Conservation (phyloP, 2,888 invertebrate species). For the Didymodactylos carnosus region DNA sequence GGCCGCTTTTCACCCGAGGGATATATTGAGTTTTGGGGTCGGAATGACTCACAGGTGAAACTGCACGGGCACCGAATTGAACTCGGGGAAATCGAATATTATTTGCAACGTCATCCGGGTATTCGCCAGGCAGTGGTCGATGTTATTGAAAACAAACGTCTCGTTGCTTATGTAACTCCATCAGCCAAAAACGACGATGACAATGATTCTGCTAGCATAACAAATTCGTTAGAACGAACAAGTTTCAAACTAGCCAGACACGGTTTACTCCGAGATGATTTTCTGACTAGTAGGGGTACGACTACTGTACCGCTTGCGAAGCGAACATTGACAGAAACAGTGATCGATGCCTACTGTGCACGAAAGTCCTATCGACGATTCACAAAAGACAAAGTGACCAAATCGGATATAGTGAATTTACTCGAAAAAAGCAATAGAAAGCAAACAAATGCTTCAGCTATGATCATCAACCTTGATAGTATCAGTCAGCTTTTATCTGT, state of each 20-base stretch:
- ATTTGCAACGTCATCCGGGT: not conserved
- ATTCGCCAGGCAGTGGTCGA: not conserved
- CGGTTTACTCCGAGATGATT: not conserved
- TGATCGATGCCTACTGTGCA: not conserved
- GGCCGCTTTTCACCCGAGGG: not conserved
- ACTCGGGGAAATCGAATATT: not conserved
- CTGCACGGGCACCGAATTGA: not conserved
- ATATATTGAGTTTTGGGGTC: not conserved
- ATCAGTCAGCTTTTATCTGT: not conserved
- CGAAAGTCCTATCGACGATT: not conserved
- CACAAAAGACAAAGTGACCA: not conserved
- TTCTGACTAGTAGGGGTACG: no score
- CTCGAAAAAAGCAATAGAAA: not conserved
- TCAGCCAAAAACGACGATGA: not conserved
- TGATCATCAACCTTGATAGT: not conserved
- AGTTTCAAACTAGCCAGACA: not conserved
- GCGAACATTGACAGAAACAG: not conserved
- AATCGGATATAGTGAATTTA: not conserved
- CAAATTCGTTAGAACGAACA: not conserved
- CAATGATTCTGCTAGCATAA: not conserved
- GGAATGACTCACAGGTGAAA: constrained; percentile 1
- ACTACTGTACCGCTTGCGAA: not conserved
- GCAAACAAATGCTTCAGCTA: not conserved
- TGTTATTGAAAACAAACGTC: not conserved
- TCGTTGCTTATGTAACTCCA: not conserved